phyloP scores from a whole-genome alignment of 2,888 invertebrate species.

The Drosophila crucigera region DNA sequence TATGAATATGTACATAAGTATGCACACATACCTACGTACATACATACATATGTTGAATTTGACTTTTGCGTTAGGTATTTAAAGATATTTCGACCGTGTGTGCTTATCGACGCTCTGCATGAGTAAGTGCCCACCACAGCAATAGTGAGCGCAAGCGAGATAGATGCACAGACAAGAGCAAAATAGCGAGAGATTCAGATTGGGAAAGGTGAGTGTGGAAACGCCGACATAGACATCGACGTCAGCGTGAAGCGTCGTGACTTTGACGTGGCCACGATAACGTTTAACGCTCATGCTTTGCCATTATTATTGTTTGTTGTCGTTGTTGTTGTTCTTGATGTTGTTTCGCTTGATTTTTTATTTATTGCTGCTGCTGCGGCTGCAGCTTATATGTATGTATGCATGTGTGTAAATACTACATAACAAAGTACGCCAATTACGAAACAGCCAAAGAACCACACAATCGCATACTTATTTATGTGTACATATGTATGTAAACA shows the following conservation, averaged over 20 bases:
- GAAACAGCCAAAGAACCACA: constrained; percentile 57
- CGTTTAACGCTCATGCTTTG: constrained; percentile 55
- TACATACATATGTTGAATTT: constrained; percentile 15
- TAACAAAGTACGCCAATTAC: constrained; percentile 56
- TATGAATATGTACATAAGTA: constrained; percentile 5
- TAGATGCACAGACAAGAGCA: background rate
- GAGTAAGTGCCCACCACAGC: constrained; percentile 30
- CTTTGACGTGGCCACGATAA: constrained; percentile 69
- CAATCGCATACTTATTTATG: constrained; percentile 4
- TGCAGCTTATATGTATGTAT: constrained; percentile 7
- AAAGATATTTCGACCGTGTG: constrained; percentile 47
- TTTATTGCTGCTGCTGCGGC: constrained; percentile 31
- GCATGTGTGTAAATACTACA: background rate
- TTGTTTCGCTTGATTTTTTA: constrained; percentile 30
- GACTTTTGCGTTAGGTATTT: constrained; percentile 41
- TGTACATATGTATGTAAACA: background rate
- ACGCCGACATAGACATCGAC: constrained; percentile 60
- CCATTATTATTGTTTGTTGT: constrained; percentile 34
- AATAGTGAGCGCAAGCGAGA: constrained; percentile 6
- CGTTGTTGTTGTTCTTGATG: constrained; percentile 34
- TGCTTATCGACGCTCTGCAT: constrained; percentile 28
- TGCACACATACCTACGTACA: background rate
- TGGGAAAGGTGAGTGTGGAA: constrained; percentile 47
- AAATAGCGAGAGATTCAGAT: constrained; percentile 4
- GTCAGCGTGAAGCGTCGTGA: constrained; percentile 66